A percentile compares a stretch with the other conserved stretches of the same genome.
Conservation (phyloP, 2,797 vertebrate genomes). For the Siniperca undulata region DNA sequence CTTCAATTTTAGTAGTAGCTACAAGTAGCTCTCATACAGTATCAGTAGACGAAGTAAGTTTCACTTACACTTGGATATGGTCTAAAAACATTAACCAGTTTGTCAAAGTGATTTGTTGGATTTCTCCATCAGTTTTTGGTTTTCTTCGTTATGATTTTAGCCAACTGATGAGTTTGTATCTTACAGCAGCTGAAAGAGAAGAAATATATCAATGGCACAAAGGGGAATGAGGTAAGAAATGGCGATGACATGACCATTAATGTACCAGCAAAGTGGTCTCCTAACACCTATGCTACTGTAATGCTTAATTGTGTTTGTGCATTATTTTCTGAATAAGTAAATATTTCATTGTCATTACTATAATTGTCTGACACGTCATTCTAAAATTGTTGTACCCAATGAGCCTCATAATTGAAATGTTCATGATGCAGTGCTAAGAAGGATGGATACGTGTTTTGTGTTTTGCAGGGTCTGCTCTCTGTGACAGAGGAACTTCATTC, state of each 20-base stretch:
- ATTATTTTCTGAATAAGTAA: background rate
- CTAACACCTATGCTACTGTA: background rate
- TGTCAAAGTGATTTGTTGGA: background rate
- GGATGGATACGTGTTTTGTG: conserved; percentile 10
- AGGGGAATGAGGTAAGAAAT: conserved; percentile 93
- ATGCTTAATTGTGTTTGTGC: background rate
- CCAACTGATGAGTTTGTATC: conserved; percentile 56
- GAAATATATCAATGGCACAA: conserved; percentile 92
- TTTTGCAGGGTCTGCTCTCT: conserved; percentile 90
- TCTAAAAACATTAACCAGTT: background rate
- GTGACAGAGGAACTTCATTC: conserved; percentile 98
- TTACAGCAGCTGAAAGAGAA: conserved; percentile 96
- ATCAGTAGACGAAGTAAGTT: background rate
- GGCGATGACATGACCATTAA: background rate
- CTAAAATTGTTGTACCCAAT: background rate
- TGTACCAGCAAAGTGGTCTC: background rate
- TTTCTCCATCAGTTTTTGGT: background rate
- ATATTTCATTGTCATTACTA: background rate
- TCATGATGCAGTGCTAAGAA: background rate
- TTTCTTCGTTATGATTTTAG: background rate
- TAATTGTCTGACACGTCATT: background rate
- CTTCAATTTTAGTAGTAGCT: background rate
- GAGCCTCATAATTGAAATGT: background rate
- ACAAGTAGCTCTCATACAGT: background rate
- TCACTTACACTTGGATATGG: background rate